A percentile compares a stretch with the other conserved stretches of the same genome.
Evolutionary conservation across 2,888 invertebrate genomes (phyloP).

Genomic region (Cancer borealis): DNA sequence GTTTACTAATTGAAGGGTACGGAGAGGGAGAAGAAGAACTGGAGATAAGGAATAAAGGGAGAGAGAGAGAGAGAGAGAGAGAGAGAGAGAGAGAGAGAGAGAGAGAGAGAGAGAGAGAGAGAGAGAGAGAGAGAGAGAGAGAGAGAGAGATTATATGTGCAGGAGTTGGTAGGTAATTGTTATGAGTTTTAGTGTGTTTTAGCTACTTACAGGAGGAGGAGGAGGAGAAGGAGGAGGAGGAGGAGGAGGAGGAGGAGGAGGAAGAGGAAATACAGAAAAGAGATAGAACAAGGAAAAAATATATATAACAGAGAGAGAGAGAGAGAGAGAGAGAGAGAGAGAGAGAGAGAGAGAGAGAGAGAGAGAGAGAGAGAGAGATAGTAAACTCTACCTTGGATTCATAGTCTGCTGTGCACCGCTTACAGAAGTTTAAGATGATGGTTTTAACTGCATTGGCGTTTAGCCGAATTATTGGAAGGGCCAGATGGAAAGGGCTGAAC

Average conservation of each 20-base stretch:
- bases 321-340: conserved; percentile 44
- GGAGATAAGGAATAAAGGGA: neutral
- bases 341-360: conserved; percentile 53
- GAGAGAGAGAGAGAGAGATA: conserved; percentile 49
- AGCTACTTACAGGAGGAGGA: conserved; percentile 35
- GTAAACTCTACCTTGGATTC: conserved; percentile 78
- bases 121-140: conserved; percentile 40
- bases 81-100: too few relatives aligned
- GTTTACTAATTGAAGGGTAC: neutral
- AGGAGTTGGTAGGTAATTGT: neutral
- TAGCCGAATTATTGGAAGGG: conserved; percentile 74
- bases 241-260: neutral
- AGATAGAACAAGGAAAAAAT: too few relatives aligned
- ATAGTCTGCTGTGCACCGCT: conserved; percentile 79
- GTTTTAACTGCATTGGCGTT: conserved; percentile 79
- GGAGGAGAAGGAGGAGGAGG: neutral
- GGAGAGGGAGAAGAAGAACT: neutral
- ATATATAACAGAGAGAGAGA: neutral
- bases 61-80: neutral
- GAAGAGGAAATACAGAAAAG: neutral
- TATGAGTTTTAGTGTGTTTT: conserved; percentile 32
- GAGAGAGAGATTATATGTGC: neutral
- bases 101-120: conserved; percentile 10
- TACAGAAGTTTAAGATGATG: conserved; percentile 79
- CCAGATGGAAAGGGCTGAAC: conserved; percentile 73